phyloP scores from a whole-genome alignment of 2,888 invertebrate genomes.

The Cheilosia vernalis region DNA sequence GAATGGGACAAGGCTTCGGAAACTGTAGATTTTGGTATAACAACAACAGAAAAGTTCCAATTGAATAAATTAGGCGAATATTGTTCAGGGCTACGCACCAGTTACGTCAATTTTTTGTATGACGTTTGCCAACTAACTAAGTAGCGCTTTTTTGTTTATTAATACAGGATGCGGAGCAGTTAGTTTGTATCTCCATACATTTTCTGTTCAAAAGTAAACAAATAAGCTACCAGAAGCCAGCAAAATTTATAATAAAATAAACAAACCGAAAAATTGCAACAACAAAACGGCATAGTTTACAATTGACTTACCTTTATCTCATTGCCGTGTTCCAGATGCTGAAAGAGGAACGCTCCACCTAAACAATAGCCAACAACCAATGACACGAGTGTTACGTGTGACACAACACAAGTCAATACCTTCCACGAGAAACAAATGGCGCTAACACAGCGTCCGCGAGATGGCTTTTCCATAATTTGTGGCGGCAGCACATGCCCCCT shows the following conservation, averaged over 20 bases:
- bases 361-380: conserved; percentile 95
- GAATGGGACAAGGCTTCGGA: too few species aligned
- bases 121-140: too few species aligned
- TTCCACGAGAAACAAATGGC: conserved; percentile 87
- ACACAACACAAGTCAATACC: conserved; percentile 92
- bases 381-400: conserved; percentile 93
- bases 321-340: conserved; percentile 89
- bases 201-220: too few species aligned
- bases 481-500: conserved; percentile 82
- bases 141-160: too few species aligned
- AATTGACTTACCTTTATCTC: conserved; percentile 87
- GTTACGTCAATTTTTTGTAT: too few species aligned
- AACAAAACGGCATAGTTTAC: neutral
- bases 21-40: too few species aligned
- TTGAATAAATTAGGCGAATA: too few species aligned
- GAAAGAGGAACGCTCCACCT: conserved; percentile 93
- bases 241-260: conserved; percentile 7
- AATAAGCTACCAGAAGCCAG: too few species aligned
- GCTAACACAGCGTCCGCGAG: conserved; percentile 81
- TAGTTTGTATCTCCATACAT: too few species aligned
- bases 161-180: too few species aligned
- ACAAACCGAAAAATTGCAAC: conserved; percentile 1
- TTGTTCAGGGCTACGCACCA: too few species aligned
- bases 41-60: too few species aligned
- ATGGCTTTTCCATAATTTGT: conserved; percentile 80